Evolutionary conservation across 1,140 invertebrate genomes (phyloP), one percentile per base, ranked within the genome.

Genomic region (Pogonus chalceus): DNA sequence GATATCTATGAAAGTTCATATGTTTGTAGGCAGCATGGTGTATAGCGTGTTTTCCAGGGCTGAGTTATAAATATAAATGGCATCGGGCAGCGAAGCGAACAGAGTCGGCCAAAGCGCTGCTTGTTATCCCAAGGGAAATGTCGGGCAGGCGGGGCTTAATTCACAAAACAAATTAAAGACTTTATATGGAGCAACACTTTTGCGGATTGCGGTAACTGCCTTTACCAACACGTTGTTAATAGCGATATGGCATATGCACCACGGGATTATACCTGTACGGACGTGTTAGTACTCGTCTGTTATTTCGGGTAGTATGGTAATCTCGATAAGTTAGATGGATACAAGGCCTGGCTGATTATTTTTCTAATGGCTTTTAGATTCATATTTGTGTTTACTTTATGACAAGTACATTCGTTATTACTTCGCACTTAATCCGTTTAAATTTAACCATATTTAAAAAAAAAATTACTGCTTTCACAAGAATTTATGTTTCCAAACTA

Each of bases 101-200:
- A 31, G 7, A 14, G 7, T 14, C 7, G 37, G 37, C 18, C 37
- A n/a, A n/a, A n/a, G n/a, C n/a, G n/a, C n/a, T n/a, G n/a, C n/a
- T n/a, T n/a, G n/a, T 49, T 51, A 39, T 56, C 53, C 52, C 51
- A 43, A 21, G 35, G 52, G 56, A 43, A 35, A 52, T 39, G 50
- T 22, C 55, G 23, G 18, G 47, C 14, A 20, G 26, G 54, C 24
- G 56, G 52, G 9, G 9, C 4, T 53, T 66, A 58, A 61, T 63
- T 65, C 63, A 60, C 64, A 63, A 65, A 64, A 65, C 63, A 65
- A 65, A 64, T 65, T 65, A 63, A 63, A 62, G 59, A 64, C 58
- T 64, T 63, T 61, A 64, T 60, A 64, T 62, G 61, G 60, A 59
- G 62, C 62, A 63, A 61, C 62, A 65, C 61, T 66, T 60, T 63